phyloP scores from a whole-genome alignment of 2,797 vertebrate species.

The Melanotaenia nigrans region DNA sequence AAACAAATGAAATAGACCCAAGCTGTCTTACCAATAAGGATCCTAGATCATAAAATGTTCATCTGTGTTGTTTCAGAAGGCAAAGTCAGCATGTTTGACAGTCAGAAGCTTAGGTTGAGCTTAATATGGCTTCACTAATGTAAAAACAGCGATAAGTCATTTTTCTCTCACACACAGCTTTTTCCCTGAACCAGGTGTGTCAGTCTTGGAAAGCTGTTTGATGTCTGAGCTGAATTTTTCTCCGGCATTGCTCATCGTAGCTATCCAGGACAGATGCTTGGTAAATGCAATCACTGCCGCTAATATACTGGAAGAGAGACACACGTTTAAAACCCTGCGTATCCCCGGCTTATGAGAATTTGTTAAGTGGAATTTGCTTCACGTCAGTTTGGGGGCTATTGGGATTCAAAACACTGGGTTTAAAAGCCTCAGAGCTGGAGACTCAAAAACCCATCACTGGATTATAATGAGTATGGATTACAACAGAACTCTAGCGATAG shows the following conservation, averaged over 20 bases:
- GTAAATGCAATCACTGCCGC: constrained; percentile 6
- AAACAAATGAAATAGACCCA: not conserved
- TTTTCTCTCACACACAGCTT: constrained; percentile 10
- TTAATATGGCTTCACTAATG: not conserved
- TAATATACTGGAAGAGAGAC: constrained; percentile 12
- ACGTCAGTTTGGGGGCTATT: not conserved
- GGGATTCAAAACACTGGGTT: constrained; percentile 5
- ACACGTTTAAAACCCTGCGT: not conserved
- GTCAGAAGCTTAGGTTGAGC: not conserved
- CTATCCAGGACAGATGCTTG: constrained; percentile 9
- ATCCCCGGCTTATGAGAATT: constrained; percentile 5
- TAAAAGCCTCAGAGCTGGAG: constrained; percentile 23
- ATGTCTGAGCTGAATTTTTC: constrained; percentile 6
- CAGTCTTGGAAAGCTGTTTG: constrained; percentile 1
- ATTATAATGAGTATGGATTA: not conserved
- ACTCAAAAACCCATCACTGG: constrained; percentile 5
- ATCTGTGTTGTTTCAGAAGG: not conserved
- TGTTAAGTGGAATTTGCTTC: constrained; percentile 26
- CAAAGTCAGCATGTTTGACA: not conserved
- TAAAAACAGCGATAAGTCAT: not conserved
- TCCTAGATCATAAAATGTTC: not conserved
- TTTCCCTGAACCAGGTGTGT: not conserved
- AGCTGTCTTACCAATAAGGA: not conserved
- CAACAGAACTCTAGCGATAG: not conserved
- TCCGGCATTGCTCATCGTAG: constrained; percentile 6